Base-by-base conservation (phyloP, 2,113 vertebrate species). In the Verasper variegatus region DNA sequence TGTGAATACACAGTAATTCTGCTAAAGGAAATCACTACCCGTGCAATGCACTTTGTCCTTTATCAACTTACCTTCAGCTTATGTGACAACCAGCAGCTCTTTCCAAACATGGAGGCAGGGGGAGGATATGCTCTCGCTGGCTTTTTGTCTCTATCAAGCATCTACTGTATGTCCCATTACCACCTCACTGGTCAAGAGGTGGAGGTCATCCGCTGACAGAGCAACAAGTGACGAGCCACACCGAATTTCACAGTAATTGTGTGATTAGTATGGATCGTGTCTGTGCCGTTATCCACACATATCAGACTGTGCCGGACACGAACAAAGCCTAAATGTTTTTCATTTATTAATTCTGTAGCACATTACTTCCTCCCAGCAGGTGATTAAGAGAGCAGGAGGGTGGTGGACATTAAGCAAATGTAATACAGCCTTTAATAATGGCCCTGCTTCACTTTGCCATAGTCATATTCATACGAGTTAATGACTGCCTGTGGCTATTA, bases 21-120 rank as follows among this genome's bases (percentile, higher is more conserved):
- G 31, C 31, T 27, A 56, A 60, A 26, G 9, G 18, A 69, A 80
- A 68, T 59, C 42, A 59, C 26, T 11, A 11, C 52, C 47, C 60
- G 68, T 59, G 59, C 24, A 58, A 47, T 62, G 8, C 7, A 10
- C 24, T 63, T 26, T 61, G 18, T 64, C 70, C 52, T 68, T 59
- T 27, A 66, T 60, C 54, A 72, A 88, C 74, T 76, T 87, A 85
- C 42, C 81, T 85, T 86, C 35, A 58, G 14, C 40, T 88, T 60
- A 61, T 27, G 37, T 78, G 66, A 82, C 49, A 84, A 74, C 12
- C 51, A 45, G 54, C 49, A 72, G 55, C 42, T 74, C 17, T 76
- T 76, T 68, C 26, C 76, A 77, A 59, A 83, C 26, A 60, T 64
- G 26, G 40, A 77, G 49, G 23, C 56, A 61, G 26, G 63, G 49